Percentiles rank a stretch among this genome's conserved stretches.
These are phyloP conservation scores for Leptarthrus brevirostris DNA, from an alignment of 2,888 invertebrate genomes.

Conservation along the genomic window DNA sequence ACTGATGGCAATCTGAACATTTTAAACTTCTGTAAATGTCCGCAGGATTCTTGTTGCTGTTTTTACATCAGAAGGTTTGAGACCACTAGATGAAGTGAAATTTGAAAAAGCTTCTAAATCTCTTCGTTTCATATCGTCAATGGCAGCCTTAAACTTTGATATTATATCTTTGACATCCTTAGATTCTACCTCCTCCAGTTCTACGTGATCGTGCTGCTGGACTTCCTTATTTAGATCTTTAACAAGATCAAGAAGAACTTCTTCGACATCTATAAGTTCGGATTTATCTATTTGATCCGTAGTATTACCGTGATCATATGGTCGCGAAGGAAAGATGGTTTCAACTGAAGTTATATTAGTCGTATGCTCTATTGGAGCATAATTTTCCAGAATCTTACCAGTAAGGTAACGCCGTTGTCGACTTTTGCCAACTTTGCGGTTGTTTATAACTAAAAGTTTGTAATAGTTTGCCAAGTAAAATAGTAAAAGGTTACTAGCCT, in stretches of 20 bases:
- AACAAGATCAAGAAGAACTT: neutral
- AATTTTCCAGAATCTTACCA: neutral
- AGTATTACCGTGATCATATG: too few species aligned
- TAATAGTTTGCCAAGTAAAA: too few species aligned
- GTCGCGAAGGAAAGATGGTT: too few species aligned
- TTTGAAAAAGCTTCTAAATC: neutral
- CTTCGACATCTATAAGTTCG: neutral
- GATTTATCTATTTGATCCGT: too few species aligned
- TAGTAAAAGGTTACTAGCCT: too few species aligned
- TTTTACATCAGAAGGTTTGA: neutral
- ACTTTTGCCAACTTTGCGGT: neutral
- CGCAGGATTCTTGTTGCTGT: neutral
- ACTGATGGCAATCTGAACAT: neutral
- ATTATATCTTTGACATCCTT: neutral
- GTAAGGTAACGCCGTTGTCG: conserved; percentile 3
- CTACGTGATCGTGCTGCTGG: too few species aligned
- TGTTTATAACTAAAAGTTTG: conserved; percentile 58
- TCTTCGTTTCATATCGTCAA: neutral
- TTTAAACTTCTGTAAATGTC: neutral
- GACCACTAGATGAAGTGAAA: neutral
- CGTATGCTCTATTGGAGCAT: too few species aligned
- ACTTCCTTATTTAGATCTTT: neutral
- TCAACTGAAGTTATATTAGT: too few species aligned
- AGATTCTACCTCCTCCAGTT: neutral
- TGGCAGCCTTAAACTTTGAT: neutral